Evolutionary conservation across 2,888 invertebrate species (phyloP).

Genomic region (Sarcophaga caerulescens): DNA sequence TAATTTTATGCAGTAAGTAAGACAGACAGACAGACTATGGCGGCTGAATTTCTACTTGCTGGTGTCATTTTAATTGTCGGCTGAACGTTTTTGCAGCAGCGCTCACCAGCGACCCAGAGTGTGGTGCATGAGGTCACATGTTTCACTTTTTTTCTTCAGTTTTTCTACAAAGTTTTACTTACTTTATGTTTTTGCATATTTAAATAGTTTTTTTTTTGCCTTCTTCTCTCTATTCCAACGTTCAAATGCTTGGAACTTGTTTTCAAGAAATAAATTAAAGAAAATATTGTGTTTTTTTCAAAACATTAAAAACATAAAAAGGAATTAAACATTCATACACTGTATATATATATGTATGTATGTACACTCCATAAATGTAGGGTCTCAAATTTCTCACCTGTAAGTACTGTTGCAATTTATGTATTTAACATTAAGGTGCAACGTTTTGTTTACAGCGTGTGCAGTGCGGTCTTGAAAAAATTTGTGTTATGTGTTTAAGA

Average conservation of each 20-base stretch:
- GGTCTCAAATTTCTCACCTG: constrained; percentile 63
- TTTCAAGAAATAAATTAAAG: not conserved
- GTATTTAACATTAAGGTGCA: constrained; percentile 14
- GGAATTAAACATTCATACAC: not conserved
- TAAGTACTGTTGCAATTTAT: constrained; percentile 23
- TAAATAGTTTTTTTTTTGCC: constrained; percentile 2
- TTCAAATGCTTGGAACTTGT: constrained; percentile 19
- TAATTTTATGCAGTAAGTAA: not conserved
- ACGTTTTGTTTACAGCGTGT: not conserved
- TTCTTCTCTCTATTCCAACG: no score
- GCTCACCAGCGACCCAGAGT: not conserved
- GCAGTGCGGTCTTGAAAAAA: no score
- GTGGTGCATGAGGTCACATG: constrained; percentile 48
- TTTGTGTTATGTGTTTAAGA: no score
- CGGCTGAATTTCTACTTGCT: constrained; percentile 17
- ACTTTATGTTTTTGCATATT: not conserved
- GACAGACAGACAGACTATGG: not conserved
- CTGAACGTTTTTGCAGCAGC: not conserved
- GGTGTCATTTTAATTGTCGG: constrained; percentile 32
- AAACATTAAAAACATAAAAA: constrained; percentile 1
- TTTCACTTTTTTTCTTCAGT: constrained; percentile 22
- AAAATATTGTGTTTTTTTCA: constrained; percentile 11
- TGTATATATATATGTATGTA: not conserved
- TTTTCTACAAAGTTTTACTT: not conserved
- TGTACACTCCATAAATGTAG: constrained; percentile 33